Conservation (phyloP, 1,140 invertebrate genomes). For the Stenopsyche tienmushanensis region DNA sequence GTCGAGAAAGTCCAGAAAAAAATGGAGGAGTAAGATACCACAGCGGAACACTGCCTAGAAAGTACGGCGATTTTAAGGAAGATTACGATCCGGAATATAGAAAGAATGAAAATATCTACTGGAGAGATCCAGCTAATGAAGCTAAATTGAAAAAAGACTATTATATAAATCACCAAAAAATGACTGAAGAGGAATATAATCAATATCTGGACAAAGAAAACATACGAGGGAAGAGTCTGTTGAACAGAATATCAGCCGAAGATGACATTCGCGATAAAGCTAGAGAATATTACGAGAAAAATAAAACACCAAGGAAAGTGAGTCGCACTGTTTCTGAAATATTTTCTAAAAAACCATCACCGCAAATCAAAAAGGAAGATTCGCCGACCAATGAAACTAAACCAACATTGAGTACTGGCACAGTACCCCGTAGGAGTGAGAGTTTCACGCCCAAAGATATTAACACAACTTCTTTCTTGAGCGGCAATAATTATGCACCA, state of each 20-base stretch:
- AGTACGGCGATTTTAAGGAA: slow-evolving; percentile 22
- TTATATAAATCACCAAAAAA: slow-evolving; percentile 50
- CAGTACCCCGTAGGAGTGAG: neutral
- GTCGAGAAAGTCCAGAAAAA: too few relatives aligned
- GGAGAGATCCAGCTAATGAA: slow-evolving; percentile 49
- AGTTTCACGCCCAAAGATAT: slow-evolving; percentile 5
- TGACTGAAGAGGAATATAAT: slow-evolving; percentile 51
- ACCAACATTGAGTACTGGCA: neutral
- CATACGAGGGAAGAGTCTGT: slow-evolving; percentile 40
- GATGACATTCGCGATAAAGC: slow-evolving; percentile 44
- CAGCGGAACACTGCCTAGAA: too few relatives aligned
- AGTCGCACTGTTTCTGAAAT: slow-evolving; percentile 48
- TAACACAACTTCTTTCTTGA: slow-evolving; percentile 10
- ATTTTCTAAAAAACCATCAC: slow-evolving; percentile 44
- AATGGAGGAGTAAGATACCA: too few relatives aligned
- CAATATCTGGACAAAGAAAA: slow-evolving; percentile 46
- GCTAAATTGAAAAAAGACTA: slow-evolving; percentile 53
- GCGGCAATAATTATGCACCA: slow-evolving; percentile 16
- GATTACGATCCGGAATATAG: slow-evolving; percentile 31
- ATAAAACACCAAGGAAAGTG: slow-evolving; percentile 47
- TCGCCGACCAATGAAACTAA: neutral
- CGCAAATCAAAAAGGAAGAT: slow-evolving; percentile 34
- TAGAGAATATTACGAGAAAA: slow-evolving; percentile 46
- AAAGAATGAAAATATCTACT: slow-evolving; percentile 42
- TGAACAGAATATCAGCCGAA: slow-evolving; percentile 44